Percentiles rank a stretch among this genome's conserved stretches.
These are phyloP conservation scores for Apodemus sylvaticus DNA, from an alignment of 2,113 vertebrate genomes.

Conservation along the genomic window DNA sequence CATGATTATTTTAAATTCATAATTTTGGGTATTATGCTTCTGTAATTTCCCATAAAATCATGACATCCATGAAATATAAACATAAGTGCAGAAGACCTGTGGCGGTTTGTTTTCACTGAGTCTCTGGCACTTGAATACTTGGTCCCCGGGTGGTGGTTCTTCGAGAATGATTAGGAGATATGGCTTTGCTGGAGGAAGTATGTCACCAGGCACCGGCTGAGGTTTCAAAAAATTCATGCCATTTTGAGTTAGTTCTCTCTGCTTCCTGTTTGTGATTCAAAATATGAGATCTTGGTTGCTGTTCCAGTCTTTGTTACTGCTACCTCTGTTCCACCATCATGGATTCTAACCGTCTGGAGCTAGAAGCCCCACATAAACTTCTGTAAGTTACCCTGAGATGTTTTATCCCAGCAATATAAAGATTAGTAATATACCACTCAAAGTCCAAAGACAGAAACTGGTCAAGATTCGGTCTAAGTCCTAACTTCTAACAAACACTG, in stretches of 20 bases:
- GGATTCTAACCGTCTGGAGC: background rate
- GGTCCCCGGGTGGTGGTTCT: background rate
- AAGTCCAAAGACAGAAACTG: background rate
- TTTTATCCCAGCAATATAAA: background rate
- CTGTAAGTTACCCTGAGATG: background rate
- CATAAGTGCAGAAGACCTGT: background rate
- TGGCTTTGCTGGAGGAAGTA: background rate
- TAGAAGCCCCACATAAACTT: background rate
- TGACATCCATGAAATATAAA: background rate
- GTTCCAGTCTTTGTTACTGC: background rate
- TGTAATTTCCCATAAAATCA: constrained; percentile 9
- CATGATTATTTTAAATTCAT: constrained; percentile 8
- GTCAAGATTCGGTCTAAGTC: background rate
- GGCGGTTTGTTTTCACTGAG: background rate
- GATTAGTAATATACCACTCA: background rate
- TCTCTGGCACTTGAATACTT: background rate
- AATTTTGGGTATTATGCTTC: background rate
- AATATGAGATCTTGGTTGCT: background rate
- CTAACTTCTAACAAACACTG: constrained; percentile 27
- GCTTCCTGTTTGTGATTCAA: background rate
- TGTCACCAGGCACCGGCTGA: background rate
- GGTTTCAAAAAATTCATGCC: background rate
- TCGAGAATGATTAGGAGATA: background rate
- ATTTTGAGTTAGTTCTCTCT: background rate
- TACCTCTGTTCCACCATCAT: background rate